Conservation (phyloP, 1,140 invertebrate species). For the Pissodes strobi region DNA sequence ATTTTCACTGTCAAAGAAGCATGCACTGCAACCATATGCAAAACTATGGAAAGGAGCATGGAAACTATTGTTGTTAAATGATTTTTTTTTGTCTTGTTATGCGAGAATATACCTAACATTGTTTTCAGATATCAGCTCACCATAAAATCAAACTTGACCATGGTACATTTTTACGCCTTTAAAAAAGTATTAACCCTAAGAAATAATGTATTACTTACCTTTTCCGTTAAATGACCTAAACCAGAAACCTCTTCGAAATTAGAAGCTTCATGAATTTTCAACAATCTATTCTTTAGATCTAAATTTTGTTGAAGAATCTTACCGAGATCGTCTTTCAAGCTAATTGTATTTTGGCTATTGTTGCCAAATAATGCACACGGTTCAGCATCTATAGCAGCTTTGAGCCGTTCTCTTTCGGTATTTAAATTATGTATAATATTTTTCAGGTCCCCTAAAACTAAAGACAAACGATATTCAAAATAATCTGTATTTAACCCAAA, state of each 20-base stretch:
- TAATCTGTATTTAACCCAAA: no score
- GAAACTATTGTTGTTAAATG: no score
- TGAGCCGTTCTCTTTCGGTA: slow-evolving; percentile 67
- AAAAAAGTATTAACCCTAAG: no score
- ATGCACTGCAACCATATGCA: no score
- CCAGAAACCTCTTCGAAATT: slow-evolving; percentile 63
- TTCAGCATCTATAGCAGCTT: slow-evolving; percentile 60
- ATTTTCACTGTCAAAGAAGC: no score
- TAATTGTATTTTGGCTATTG: slow-evolving; percentile 55
- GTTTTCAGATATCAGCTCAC: no score
- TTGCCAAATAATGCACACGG: slow-evolving; percentile 48
- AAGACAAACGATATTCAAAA: no score
- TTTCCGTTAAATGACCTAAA: slow-evolving; percentile 59
- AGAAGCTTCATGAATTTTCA: slow-evolving; percentile 68
- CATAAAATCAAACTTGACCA: no score
- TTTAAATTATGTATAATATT: slow-evolving; percentile 60
- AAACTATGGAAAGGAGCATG: no score
- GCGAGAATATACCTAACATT: no score
- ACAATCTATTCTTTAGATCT: slow-evolving; percentile 68
- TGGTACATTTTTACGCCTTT: no score
- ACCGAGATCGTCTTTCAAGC: slow-evolving; percentile 63
- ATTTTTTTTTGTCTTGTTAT: no score
- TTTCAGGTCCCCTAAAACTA: slow-evolving; percentile 63
- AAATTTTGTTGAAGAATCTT: slow-evolving; percentile 75
- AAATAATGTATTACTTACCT: slow-evolving; percentile 38